Evolutionary conservation across 1,140 invertebrate genomes (phyloP).

Genomic region (Physella acuta): DNA sequence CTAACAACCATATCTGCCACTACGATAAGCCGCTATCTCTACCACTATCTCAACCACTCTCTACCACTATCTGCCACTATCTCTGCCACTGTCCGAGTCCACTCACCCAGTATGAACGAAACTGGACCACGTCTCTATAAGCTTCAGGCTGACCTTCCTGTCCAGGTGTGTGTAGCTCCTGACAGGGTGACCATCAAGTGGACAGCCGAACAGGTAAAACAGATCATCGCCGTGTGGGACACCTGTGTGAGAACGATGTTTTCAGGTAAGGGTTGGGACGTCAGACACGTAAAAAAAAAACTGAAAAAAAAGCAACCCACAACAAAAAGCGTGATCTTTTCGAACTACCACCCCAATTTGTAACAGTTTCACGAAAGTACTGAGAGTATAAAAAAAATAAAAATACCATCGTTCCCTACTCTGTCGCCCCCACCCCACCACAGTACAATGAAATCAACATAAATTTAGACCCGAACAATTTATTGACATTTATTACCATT

Average conservation of each 20-base stretch:
- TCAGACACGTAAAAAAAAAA: neutral
- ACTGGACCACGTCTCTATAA: constrained; percentile 60
- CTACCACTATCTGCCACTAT: neutral
- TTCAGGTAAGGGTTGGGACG: neutral
- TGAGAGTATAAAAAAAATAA: too few species aligned
- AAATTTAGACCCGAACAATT: too few species aligned
- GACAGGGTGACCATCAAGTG: constrained; percentile 29
- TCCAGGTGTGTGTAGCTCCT: constrained; percentile 50
- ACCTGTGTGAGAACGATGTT: constrained; percentile 32
- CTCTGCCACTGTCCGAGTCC: neutral
- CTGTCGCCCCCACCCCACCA: too few species aligned
- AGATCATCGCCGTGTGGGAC: constrained; percentile 43
- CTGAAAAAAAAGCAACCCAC: neutral
- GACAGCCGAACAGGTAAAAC: constrained; percentile 44
- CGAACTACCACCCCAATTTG: neutral
- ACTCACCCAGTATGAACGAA: constrained; percentile 60
- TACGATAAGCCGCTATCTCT: neutral
- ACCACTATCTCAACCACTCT: too few species aligned
- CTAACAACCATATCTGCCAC: neutral
- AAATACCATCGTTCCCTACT: too few species aligned
- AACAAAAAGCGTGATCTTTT: neutral
- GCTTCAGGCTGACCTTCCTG: constrained; percentile 54
- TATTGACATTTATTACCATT: too few species aligned
- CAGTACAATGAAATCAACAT: too few species aligned
- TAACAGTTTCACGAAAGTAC: neutral